Evolutionary conservation across 2,113 vertebrate species (phyloP).

Genomic region (Cebidichthys violaceus): DNA sequence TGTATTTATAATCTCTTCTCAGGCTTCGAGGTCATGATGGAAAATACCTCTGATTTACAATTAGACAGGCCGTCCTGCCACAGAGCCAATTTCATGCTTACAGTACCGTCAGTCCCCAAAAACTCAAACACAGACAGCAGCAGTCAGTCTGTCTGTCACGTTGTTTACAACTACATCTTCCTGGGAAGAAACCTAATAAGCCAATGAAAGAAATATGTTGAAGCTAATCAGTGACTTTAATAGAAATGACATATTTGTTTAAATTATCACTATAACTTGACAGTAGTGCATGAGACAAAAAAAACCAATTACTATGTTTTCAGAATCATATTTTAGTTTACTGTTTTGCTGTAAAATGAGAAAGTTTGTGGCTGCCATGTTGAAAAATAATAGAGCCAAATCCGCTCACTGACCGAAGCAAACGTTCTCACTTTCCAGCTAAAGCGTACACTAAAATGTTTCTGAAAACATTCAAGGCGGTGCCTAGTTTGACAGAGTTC

Average conservation of each 20-base stretch:
- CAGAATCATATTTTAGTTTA: neutral
- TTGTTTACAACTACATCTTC: neutral
- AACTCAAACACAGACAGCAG: neutral
- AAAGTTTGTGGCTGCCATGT: neutral
- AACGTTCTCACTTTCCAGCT: too few species aligned
- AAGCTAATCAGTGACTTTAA: neutral
- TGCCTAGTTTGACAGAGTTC: too few species aligned
- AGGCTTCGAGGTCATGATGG: constrained; percentile 22
- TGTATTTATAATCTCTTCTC: constrained; percentile 19
- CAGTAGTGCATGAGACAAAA: neutral
- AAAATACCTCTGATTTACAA: constrained; percentile 38
- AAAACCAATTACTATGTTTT: neutral
- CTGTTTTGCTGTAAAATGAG: neutral
- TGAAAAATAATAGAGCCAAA: neutral
- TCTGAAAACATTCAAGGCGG: too few species aligned
- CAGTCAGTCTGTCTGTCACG: neutral
- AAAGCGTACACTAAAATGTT: too few species aligned
- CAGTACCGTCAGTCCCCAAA: too few species aligned
- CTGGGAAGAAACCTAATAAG: neutral
- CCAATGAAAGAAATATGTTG: neutral
- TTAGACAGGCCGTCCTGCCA: constrained; percentile 14
- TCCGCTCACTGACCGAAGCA: neutral
- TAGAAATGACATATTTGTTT: neutral
- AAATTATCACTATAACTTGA: neutral
- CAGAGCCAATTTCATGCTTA: constrained; percentile 31